A percentile compares a stretch with the other conserved stretches of the same genome.
Evolutionary conservation across 2,888 invertebrate genomes (phyloP).

Genomic region (Ophraella communa): DNA sequence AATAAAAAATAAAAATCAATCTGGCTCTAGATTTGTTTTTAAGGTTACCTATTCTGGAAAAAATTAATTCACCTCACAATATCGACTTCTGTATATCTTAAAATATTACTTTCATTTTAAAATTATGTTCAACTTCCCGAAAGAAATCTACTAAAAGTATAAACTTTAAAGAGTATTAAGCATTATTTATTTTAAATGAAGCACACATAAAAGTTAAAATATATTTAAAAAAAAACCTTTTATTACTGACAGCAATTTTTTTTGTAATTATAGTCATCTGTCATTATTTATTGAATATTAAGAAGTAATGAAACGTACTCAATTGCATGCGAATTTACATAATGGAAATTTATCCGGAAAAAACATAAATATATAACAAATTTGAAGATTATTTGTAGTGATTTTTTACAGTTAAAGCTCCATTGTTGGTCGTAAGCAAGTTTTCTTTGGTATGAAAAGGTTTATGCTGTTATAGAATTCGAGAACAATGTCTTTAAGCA

Average conservation of each 20-base stretch:
- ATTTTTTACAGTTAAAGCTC: not conserved
- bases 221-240: too few relatives aligned
- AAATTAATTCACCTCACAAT: too few relatives aligned
- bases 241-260: not conserved
- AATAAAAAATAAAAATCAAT: too few relatives aligned
- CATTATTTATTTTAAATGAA: too few relatives aligned
- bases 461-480: too few relatives aligned
- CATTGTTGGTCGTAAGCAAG: not conserved
- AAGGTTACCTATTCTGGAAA: too few relatives aligned
- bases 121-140: not conserved
- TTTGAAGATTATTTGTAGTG: not conserved
- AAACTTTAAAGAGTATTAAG: too few relatives aligned
- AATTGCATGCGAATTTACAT: not conserved
- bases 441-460: too few relatives aligned
- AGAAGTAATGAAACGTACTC: not conserved
- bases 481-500: too few relatives aligned
- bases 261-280: not conserved
- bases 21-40: too few relatives aligned
- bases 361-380: not conserved
- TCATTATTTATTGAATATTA: not conserved
- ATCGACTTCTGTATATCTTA: too few relatives aligned
- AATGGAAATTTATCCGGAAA: not conserved
- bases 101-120: not conserved
- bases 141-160: not conserved
- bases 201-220: too few relatives aligned